A percentile compares a stretch with the other conserved stretches of the same genome.
Conservation (phyloP, 2,113 vertebrate genomes). For the Brachionichthys hirsutus region DNA sequence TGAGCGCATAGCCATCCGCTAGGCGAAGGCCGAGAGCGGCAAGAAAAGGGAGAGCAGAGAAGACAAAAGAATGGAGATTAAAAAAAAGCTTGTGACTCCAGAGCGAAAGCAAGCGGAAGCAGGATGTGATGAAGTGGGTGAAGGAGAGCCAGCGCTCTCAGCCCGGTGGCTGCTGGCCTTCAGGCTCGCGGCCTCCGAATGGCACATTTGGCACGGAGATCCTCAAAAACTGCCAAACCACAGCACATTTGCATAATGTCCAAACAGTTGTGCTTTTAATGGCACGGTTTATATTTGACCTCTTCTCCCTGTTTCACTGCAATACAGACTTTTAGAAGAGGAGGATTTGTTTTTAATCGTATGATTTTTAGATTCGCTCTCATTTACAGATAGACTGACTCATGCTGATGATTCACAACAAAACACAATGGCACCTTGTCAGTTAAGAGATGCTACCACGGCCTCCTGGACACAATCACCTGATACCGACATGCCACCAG, state of each 20-base stretch:
- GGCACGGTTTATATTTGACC: constrained; percentile 22
- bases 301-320: not conserved
- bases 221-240: constrained; percentile 26
- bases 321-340: not conserved
- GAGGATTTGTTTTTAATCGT: not conserved
- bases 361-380: constrained; percentile 3
- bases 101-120: constrained; percentile 23
- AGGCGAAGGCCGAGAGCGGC: constrained; percentile 17
- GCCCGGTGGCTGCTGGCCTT: constrained; percentile 54
- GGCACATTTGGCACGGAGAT: constrained; percentile 59
- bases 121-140: constrained; percentile 48
- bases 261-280: constrained; percentile 21
- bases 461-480: not conserved
- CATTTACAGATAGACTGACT: constrained; percentile 26
- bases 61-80: constrained; percentile 23
- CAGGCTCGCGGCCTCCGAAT: constrained; percentile 52
- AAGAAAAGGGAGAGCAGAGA: constrained; percentile 6
- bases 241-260: constrained; percentile 24
- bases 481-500: not conserved
- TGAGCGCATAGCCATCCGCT: not conserved
- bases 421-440: constrained; percentile 13
- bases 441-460: not conserved
- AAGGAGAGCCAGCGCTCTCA: constrained; percentile 51
- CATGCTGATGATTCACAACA: constrained; percentile 31
- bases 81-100: constrained; percentile 7